These are phyloP conservation scores for Bubalus kerabau DNA, from an alignment of 2,113 vertebrate species.

Conservation along the genomic window DNA sequence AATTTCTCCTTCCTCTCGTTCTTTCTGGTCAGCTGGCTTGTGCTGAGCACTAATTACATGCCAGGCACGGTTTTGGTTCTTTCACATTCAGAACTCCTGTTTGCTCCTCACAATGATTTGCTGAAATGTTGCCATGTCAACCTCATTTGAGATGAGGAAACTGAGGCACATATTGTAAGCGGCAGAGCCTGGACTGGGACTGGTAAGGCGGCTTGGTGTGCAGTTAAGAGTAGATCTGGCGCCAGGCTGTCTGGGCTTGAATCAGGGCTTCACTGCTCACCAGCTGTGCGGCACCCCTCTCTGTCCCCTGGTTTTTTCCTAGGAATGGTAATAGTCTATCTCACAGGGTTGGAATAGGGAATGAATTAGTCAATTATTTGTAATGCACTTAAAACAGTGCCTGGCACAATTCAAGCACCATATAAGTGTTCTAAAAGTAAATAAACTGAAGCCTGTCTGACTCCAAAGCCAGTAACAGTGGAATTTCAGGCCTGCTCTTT, in stretches of 20 bases:
- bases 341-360: not conserved
- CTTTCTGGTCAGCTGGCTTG: not conserved
- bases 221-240: not conserved
- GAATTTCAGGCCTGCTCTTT: slow-evolving; percentile 18
- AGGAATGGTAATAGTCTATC: not conserved
- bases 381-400: not conserved
- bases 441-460: not conserved
- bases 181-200: not conserved
- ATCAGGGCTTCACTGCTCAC: not conserved
- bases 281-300: not conserved
- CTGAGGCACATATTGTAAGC: not conserved
- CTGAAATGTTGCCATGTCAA: not conserved
- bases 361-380: not conserved
- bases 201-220: not conserved
- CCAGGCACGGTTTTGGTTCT: not conserved
- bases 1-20: not conserved
- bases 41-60: not conserved
- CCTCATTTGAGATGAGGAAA: slow-evolving; percentile 4
- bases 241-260: not conserved
- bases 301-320: not conserved
- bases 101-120: not conserved
- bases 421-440: slow-evolving; percentile 27
- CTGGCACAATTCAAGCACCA: not conserved
- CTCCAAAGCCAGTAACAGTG: not conserved
- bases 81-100: not conserved